Conservation (phyloP, 2,797 vertebrate genomes). For the Acrocephalus scirpaceus region DNA sequence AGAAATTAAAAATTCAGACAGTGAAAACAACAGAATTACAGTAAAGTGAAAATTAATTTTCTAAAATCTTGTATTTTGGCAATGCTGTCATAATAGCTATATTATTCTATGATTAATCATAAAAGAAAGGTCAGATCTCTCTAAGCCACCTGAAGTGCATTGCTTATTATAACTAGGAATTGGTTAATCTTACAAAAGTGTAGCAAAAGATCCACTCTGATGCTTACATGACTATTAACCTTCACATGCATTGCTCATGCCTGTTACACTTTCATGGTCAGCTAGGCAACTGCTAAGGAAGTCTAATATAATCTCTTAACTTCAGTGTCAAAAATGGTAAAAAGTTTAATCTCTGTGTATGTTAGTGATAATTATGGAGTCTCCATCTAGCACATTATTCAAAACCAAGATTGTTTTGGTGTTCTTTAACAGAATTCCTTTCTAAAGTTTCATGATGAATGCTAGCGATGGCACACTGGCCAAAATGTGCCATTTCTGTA, state of each 20-base stretch:
- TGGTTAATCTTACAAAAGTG: not conserved
- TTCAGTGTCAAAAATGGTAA: not conserved
- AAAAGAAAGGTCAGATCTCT: not conserved
- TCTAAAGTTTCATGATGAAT: not conserved
- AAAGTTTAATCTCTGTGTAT: not conserved
- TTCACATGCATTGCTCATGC: not conserved
- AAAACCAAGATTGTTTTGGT: not conserved
- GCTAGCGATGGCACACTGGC: not conserved
- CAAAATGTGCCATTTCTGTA: not conserved
- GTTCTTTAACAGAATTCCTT: not conserved
- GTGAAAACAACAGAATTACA: not conserved
- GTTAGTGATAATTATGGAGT: not conserved
- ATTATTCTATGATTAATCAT: not conserved
- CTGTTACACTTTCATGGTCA: accelerated
- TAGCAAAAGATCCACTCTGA: not conserved
- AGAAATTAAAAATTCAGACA: not conserved
- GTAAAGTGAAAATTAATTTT: not conserved
- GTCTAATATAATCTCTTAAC: not conserved
- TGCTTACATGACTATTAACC: not conserved
- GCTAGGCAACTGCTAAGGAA: not conserved
- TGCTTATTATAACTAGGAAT: not conserved
- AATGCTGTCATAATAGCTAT: not conserved
- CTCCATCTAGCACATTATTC: not conserved
- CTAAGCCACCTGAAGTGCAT: not conserved
- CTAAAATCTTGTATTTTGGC: not conserved